Evolutionary conservation across 1,140 invertebrate genomes (phyloP).

Genomic region (Papilio helenus): DNA sequence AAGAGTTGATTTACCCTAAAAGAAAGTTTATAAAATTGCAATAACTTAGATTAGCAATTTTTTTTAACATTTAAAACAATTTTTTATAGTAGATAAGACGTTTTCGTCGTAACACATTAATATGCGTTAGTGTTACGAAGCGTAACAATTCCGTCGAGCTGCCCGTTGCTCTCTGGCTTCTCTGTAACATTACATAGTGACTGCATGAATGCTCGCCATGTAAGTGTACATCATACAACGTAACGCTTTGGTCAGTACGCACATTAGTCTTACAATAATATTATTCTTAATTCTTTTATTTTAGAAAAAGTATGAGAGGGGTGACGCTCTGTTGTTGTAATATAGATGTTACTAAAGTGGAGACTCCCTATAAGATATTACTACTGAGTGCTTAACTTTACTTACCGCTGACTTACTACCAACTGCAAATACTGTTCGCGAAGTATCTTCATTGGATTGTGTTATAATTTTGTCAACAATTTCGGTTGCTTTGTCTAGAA

Average conservation of each 20-base stretch:
- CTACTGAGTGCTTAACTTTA: background rate
- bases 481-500: conserved; percentile 64
- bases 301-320: too few relatives aligned
- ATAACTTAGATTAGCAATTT: background rate
- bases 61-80: background rate
- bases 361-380: background rate
- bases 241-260: too few relatives aligned
- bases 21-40: conserved; percentile 47
- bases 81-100: background rate
- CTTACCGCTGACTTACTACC: conserved; percentile 71
- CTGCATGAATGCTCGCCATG: too few relatives aligned
- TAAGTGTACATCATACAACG: too few relatives aligned
- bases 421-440: conserved; percentile 59
- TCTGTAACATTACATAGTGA: too few relatives aligned
- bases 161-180: too few relatives aligned
- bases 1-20: conserved; percentile 92
- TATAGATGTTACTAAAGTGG: too few relatives aligned
- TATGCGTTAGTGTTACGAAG: too few relatives aligned
- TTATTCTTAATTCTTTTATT: too few relatives aligned
- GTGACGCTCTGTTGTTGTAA: too few relatives aligned
- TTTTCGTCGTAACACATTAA: background rate
- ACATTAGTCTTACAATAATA: too few relatives aligned
- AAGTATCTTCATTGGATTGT: conserved; percentile 51
- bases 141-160: too few relatives aligned
- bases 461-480: conserved; percentile 54